Percentiles rank a stretch among this genome's conserved stretches.
phyloP scores from a whole-genome alignment of 1,140 invertebrate species.

The Campoletis sonorensis region DNA sequence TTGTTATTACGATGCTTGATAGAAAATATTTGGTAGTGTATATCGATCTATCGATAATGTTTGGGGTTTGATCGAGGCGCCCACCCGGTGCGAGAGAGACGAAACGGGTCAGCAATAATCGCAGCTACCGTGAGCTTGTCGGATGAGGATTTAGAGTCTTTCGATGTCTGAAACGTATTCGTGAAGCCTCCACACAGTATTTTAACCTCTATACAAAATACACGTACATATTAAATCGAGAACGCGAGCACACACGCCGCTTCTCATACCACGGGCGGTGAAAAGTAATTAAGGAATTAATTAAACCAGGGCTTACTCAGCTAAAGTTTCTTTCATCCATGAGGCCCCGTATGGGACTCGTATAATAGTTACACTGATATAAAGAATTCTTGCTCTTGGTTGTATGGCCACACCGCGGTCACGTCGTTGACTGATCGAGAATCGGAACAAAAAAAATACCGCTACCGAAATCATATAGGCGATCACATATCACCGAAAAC shows the following conservation, averaged over 20 bases:
- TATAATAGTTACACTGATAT: constrained; percentile 30
- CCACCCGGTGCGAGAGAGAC: constrained; percentile 24
- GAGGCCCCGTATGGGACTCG: constrained; percentile 58
- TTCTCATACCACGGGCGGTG: constrained; percentile 35
- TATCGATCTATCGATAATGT: constrained; percentile 10
- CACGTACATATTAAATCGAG: constrained; percentile 52
- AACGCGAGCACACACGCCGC: constrained; percentile 16
- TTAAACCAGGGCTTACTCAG: constrained; percentile 70
- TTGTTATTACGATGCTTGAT: not conserved
- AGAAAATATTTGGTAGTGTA: not conserved
- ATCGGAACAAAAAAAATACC: constrained; percentile 61
- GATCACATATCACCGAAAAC: constrained; percentile 51
- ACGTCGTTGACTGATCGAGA: constrained; percentile 49
- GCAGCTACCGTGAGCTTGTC: constrained; percentile 40
- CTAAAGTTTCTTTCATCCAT: constrained; percentile 66
- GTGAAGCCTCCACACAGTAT: not conserved
- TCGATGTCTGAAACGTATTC: constrained; percentile 31
- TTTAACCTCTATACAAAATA: constrained; percentile 24
- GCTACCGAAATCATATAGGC: constrained; percentile 69
- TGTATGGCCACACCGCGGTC: constrained; percentile 45
- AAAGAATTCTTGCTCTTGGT: constrained; percentile 13
- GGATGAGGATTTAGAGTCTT: not conserved
- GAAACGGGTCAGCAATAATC: constrained; percentile 32
- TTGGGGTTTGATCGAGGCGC: constrained; percentile 17
- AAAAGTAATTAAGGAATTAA: constrained; percentile 71